These are phyloP conservation scores for Meloidogyne chitwoodi DNA, from an alignment of 1,140 invertebrate species.

Conservation along the genomic window DNA sequence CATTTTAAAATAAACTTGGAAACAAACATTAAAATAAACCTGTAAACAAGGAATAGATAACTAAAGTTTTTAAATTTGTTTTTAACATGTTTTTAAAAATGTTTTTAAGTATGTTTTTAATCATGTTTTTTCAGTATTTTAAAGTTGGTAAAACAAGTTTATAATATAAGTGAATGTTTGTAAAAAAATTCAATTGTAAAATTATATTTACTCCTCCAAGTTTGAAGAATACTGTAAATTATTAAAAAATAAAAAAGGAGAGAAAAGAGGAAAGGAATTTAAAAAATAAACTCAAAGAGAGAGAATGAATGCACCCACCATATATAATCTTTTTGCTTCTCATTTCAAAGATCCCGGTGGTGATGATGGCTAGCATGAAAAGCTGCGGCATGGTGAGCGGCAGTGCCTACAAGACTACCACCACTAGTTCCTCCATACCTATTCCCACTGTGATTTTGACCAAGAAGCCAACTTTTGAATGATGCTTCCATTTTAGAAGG, in stretches of 20 bases:
- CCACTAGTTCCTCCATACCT: slow-evolving; percentile 18
- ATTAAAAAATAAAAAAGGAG: neutral
- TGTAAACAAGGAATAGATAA: too few relatives aligned
- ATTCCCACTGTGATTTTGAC: slow-evolving; percentile 44
- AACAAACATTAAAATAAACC: too few relatives aligned
- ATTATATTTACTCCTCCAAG: too few relatives aligned
- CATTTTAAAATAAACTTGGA: neutral
- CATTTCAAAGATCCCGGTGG: neutral
- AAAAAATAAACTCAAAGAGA: neutral
- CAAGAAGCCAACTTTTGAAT: slow-evolving; percentile 59
- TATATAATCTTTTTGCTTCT: too few relatives aligned
- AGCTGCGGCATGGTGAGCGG: slow-evolving; percentile 1
- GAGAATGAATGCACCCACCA: neutral
- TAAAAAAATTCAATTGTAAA: too few relatives aligned
- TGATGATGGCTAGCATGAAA: slow-evolving; percentile 12
- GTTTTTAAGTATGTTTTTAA: too few relatives aligned
- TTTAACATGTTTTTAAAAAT: too few relatives aligned
- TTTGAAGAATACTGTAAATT: too few relatives aligned
- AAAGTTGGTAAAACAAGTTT: too few relatives aligned
- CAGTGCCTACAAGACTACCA: neutral
- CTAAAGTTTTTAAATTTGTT: too few relatives aligned
- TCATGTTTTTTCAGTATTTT: too few relatives aligned
- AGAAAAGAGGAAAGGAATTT: neutral
- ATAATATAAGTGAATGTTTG: too few relatives aligned
- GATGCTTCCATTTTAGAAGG: slow-evolving; percentile 58